Conservation (phyloP, 2,797 vertebrate species). For the Gouania willdenowi region DNA sequence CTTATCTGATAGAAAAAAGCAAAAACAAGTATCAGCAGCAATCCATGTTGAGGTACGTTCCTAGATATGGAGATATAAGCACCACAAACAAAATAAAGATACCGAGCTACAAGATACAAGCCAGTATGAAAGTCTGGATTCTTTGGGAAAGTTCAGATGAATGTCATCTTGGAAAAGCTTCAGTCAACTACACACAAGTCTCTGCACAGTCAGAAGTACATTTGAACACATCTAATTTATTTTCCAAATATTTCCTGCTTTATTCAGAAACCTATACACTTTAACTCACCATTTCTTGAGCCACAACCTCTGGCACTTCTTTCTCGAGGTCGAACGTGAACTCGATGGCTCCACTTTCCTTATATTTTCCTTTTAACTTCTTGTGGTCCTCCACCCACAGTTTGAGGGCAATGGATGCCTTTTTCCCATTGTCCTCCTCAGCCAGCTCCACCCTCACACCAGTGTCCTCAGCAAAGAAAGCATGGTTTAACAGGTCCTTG, state of each 20-base stretch:
- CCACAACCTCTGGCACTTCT: constrained; percentile 93
- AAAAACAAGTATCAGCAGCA: constrained; percentile 12
- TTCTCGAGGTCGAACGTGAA: constrained; percentile 95
- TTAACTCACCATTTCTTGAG: constrained; percentile 92
- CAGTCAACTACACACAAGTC: not conserved
- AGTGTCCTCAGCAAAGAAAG: constrained; percentile 98
- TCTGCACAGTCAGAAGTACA: too few species aligned
- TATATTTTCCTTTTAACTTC: constrained; percentile 97
- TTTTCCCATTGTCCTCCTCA: constrained; percentile 94
- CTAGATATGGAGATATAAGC: constrained; percentile 17
- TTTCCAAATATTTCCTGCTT: not conserved
- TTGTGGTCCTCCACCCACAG: constrained; percentile 98
- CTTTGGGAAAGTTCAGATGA: too few species aligned
- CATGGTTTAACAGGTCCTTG: constrained; percentile 95
- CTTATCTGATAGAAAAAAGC: too few species aligned
- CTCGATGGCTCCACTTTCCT: constrained; percentile 97
- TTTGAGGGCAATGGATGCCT: constrained; percentile 92
- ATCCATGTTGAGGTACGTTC: constrained; percentile 37
- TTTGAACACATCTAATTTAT: not conserved
- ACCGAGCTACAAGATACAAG: not conserved
- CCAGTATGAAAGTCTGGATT: not conserved
- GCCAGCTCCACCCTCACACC: constrained; percentile 96
- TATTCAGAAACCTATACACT: not conserved
- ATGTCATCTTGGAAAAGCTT: too few species aligned
- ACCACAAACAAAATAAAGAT: constrained; percentile 8